These are phyloP conservation scores for Apostichopus leukothele DNA, from an alignment of 53 echinoderm and acorn worm genomes.

Conservation along the genomic window DNA sequence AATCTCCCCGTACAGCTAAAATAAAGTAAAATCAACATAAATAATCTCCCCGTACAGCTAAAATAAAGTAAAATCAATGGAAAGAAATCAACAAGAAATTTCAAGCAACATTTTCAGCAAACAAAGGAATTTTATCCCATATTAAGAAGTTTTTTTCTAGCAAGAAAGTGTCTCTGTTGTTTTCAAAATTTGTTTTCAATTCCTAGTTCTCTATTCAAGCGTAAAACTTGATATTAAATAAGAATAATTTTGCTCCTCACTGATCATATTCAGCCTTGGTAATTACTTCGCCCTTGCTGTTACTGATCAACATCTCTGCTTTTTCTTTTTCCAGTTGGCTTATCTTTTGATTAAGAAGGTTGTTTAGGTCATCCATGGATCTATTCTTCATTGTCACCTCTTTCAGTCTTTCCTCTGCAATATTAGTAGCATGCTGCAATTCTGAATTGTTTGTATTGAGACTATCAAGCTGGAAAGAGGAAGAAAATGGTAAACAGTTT, in stretches of 20 bases:
- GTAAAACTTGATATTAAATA: background rate
- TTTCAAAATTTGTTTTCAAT: no score
- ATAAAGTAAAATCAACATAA: no score
- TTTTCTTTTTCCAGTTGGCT: conserved; percentile 74
- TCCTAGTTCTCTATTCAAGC: no score
- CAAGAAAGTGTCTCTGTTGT: no score
- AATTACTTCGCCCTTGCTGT: conserved; percentile 61
- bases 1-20: no score
- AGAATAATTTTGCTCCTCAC: conserved; percentile 54
- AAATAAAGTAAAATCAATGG: no score
- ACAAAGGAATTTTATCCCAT: no score
- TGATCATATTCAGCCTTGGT: conserved; percentile 79
- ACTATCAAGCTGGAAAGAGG: background rate
- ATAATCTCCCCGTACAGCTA: no score
- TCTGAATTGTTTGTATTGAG: background rate
- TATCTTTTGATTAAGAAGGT: conserved; percentile 65
- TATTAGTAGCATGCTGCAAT: conserved; percentile 12
- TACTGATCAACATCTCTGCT: conserved; percentile 53
- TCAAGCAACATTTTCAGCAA: no score
- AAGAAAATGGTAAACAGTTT: background rate
- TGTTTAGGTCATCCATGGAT: conserved; percentile 69
- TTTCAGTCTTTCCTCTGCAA: conserved; percentile 57
- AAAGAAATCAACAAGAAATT: no score
- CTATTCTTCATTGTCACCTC: conserved; percentile 65
- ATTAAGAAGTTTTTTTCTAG: no score